Evolutionary conservation across 1,140 invertebrate species (phyloP), one percentile per base, ranked within the genome.

Genomic region (Globodera rostochiensis): DNA sequence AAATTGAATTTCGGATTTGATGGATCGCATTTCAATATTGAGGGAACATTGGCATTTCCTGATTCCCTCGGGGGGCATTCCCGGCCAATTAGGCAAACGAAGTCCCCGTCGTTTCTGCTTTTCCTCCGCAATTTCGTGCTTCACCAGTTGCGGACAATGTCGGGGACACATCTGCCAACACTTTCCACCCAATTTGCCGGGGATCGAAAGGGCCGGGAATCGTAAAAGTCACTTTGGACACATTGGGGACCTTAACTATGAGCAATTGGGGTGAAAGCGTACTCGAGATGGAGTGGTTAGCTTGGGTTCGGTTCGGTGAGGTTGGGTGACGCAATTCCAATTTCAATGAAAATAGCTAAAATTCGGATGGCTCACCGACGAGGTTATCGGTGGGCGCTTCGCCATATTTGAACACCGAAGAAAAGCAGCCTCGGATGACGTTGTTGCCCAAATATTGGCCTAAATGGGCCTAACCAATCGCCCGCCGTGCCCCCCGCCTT

Each of bases 361-460:
- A 21, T 66, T 36, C 6, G 69, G 1, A 9, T 19, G 6, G 36
- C 74, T 80, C 45, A 86, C 87, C 86, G 60, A 79, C 80, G 50
- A 86, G 50, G 57, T 81, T 79, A 45, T 69, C 70, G 36, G 75
- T 70, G n/a, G 83, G 85, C 21, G 76, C 80, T 78, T 87, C 86
- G 47, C 86, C 86, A 67, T 88, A 83, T 73, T 86, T 85, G 80
- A 87, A 87, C 47, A 87, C 86, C 9, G 82, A 80, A 50, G 86
- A 87, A 79, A 87, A 87, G 74, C 86, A 87, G 25, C 86, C 86
- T 13, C 86, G 82, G 74, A 87, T 87, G 47, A 87, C 81, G 73
- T 89, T 87, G 71, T 86, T 87, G 7, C 86, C 86, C 71, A 87
- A 83, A 73, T 83, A 82, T 76, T 87, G 86, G 46, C 86, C 86